Conservation (phyloP, 2,113 vertebrate species). For the Hyla sarda region DNA sequence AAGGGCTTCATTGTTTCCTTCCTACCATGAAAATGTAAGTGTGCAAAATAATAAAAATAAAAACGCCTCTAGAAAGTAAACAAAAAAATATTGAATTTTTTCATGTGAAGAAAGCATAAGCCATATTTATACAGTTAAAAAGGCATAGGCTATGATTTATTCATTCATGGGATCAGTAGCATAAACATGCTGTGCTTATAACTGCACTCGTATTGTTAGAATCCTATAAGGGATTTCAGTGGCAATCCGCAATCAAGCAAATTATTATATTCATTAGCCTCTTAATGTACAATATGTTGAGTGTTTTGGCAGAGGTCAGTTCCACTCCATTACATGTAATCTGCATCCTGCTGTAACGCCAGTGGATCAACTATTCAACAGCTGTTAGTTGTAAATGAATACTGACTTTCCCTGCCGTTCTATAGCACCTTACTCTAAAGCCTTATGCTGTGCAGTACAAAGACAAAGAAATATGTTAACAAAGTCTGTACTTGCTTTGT, state of each 20-base stretch:
- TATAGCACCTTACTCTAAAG: conserved; percentile 4
- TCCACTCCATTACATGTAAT: neutral
- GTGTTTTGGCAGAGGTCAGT: conserved; percentile 46
- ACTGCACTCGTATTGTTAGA: neutral
- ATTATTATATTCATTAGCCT: conserved; percentile 30
- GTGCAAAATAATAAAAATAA: no score
- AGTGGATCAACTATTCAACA: conserved; percentile 33
- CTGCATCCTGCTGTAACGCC: neutral
- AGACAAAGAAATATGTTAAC: neutral
- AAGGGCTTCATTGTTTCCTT: no score
- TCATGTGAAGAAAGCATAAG: no score
- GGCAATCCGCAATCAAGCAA: neutral
- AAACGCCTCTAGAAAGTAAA: no score
- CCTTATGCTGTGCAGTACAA: neutral
- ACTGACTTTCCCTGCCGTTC: conserved; percentile 20
- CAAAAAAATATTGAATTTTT: no score
- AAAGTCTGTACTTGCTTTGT: neutral
- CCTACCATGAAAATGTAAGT: no score
- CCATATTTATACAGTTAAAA: neutral
- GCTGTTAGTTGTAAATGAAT: conserved; percentile 36
- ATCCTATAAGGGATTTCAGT: neutral
- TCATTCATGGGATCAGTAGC: neutral
- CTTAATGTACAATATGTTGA: neutral
- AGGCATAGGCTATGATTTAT: neutral
- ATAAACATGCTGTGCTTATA: neutral